Percentiles rank a stretch among this genome's conserved stretches.
These are phyloP conservation scores for Heliothis peltigera DNA, from an alignment of 2,888 invertebrate species.

Conservation along the genomic window DNA sequence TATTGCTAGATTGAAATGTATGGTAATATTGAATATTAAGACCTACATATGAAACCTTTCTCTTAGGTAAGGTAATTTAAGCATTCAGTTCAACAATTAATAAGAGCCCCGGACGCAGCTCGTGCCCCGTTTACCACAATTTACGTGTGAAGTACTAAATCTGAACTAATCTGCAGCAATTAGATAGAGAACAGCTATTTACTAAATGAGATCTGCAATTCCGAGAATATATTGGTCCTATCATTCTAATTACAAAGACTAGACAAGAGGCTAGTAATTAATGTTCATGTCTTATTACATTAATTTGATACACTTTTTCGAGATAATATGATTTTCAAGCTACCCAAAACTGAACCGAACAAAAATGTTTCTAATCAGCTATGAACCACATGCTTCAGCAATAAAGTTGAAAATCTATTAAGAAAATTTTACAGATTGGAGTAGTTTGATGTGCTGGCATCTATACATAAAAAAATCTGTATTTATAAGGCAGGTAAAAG, in stretches of 20 bases:
- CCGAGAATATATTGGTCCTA: slow-evolving; percentile 25
- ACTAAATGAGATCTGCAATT: slow-evolving; percentile 28
- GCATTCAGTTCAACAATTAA: slow-evolving; percentile 9
- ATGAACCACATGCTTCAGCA: no score
- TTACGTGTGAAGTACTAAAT: slow-evolving; percentile 37
- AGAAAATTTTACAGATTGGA: no score
- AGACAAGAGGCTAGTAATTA: slow-evolving; percentile 13
- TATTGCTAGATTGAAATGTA: no score
- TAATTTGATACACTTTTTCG: not conserved
- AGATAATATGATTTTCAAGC: not conserved
- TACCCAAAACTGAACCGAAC: no score
- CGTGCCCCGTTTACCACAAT: slow-evolving; percentile 2
- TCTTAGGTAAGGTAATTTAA: not conserved
- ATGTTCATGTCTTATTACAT: not conserved
- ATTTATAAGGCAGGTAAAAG: no score
- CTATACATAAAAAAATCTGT: no score
- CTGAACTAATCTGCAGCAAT: slow-evolving; percentile 41
- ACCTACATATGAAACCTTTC: not conserved
- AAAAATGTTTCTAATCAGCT: no score
- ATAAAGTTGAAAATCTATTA: no score
- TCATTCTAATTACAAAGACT: slow-evolving; percentile 16
- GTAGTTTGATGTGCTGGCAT: no score
- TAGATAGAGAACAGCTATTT: slow-evolving; percentile 36
- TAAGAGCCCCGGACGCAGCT: not conserved
- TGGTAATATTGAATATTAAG: not conserved